A percentile compares a stretch with the other conserved stretches of the same genome.
Conservation (phyloP, 2,113 vertebrate species). For the Donacobius atricapilla region DNA sequence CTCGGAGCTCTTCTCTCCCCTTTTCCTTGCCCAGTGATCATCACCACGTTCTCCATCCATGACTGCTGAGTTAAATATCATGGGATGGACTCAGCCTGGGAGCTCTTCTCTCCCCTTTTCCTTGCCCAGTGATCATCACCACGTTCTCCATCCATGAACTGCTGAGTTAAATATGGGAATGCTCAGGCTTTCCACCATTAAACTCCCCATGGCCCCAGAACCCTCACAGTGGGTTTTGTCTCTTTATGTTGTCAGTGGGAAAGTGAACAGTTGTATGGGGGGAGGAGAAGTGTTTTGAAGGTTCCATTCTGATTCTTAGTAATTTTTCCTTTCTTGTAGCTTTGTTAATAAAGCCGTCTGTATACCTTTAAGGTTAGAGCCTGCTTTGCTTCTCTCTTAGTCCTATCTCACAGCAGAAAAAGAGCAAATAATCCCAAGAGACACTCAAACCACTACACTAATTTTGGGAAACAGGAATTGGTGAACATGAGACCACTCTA, state of each 20-base stretch:
- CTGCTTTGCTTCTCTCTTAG: neutral
- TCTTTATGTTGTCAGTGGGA: neutral
- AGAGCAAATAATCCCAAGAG: neutral
- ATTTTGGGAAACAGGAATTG: neutral
- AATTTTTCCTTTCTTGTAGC: neutral
- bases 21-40: neutral
- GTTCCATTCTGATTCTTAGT: neutral
- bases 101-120: neutral
- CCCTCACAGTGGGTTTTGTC: fast-evolving
- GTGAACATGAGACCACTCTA: neutral
- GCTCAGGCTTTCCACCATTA: neutral
- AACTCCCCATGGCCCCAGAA: fast-evolving
- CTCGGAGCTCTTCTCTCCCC: neutral
- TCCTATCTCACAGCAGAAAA: neutral
- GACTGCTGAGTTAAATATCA: neutral
- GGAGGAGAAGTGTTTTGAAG: neutral
- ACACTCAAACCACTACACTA: neutral
- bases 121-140: neutral
- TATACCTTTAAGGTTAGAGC: neutral
- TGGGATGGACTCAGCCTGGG: fast-evolving
- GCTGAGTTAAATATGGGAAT: neutral
- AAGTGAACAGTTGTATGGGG: neutral
- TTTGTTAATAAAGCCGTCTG: neutral
- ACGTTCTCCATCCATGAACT: fast-evolving
- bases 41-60: fast-evolving